Conservation (phyloP, 1,140 invertebrate genomes). For the Hesperophylax magnus region DNA sequence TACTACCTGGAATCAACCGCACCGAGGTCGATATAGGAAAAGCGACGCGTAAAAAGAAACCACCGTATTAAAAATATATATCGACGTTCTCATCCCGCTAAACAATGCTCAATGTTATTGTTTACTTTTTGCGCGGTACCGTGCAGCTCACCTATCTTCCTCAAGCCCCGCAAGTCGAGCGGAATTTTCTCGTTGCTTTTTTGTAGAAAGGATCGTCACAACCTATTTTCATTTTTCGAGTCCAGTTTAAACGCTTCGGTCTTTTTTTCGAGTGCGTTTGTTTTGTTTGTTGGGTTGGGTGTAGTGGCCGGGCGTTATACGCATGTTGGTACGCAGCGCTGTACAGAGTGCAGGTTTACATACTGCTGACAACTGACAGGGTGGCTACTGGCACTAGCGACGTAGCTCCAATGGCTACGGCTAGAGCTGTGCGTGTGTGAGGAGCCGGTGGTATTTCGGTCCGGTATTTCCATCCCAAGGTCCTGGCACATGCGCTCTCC, state of each 20-base stretch:
- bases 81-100: neutral
- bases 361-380: neutral
- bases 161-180: neutral
- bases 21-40: neutral
- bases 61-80: neutral
- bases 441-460: no score
- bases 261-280: neutral
- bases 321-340: slow-evolving; percentile 5
- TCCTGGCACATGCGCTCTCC: no score
- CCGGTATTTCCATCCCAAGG: no score
- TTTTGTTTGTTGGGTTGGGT: neutral
- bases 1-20: no score
- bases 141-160: neutral
- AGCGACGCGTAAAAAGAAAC: neutral
- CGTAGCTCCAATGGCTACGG: no score
- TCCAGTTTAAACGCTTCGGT: neutral
- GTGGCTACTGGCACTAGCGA: no score
- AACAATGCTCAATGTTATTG: slow-evolving; percentile 14
- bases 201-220: neutral
- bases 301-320: neutral
- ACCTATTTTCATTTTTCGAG: neutral
- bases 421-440: no score
- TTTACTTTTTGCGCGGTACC: slow-evolving; percentile 24
- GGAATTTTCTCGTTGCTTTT: neutral
- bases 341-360: neutral